These are phyloP conservation scores for Rhipidura dahli DNA, from an alignment of 2,113 vertebrate genomes.

Conservation along the genomic window DNA sequence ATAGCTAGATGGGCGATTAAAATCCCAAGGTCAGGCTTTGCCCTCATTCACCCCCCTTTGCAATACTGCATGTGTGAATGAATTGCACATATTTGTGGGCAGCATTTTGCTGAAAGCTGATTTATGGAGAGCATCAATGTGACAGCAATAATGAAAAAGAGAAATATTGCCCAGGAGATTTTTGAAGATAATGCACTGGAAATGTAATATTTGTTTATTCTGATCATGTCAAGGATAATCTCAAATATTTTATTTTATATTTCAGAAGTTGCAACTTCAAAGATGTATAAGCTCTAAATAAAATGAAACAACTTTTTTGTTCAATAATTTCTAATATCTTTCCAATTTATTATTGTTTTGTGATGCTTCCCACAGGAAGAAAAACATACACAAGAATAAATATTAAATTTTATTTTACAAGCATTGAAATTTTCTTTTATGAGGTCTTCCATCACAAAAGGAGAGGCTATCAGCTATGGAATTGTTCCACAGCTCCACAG, in stretches of 20 bases:
- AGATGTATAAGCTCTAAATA: neutral
- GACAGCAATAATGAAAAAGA: neutral
- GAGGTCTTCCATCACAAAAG: neutral
- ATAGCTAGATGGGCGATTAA: neutral
- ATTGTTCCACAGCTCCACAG: neutral
- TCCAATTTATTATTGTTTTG: neutral
- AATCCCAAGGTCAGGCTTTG: neutral
- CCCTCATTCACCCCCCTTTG: neutral
- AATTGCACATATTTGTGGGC: neutral
- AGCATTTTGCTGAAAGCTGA: neutral
- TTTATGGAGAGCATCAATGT: neutral
- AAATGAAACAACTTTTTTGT: neutral
- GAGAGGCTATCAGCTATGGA: neutral
- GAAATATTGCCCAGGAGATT: neutral
- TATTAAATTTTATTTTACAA: neutral
- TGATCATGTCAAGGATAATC: neutral
- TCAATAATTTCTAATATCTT: neutral
- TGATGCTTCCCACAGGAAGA: neutral
- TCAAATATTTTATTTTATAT: neutral
- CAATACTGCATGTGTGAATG: neutral
- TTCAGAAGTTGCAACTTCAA: neutral
- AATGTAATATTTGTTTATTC: neutral
- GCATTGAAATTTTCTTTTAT: neutral
- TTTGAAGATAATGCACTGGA: neutral
- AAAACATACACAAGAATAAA: neutral